Percentiles rank a stretch among this genome's conserved stretches.
phyloP scores from a whole-genome alignment of 2,888 invertebrate species.

The Venusia cambrica region DNA sequence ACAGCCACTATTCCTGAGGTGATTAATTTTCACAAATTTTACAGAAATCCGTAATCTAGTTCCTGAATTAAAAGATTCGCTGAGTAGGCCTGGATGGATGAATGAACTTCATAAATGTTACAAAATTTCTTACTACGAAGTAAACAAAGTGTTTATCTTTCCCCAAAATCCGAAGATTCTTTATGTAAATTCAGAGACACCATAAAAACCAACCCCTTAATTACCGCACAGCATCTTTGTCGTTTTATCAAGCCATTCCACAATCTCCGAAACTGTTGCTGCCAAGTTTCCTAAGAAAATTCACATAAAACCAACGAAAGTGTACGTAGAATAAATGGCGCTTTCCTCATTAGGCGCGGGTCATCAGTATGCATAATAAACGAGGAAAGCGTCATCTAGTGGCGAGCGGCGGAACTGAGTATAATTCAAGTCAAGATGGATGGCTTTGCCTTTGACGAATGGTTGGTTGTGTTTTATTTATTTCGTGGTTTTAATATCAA shows the following conservation, averaged over 20 bases:
- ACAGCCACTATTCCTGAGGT: no score
- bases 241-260: conserved; percentile 57
- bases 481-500: conserved; percentile 9
- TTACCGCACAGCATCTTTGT: conserved; percentile 31
- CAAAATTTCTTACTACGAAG: no score
- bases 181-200: conserved; percentile 28
- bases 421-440: conserved; percentile 58
- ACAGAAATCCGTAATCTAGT: no score
- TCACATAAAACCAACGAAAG: no score
- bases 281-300: conserved; percentile 69
- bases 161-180: conserved; percentile 10
- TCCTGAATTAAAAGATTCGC: no score
- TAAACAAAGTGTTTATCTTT: conserved; percentile 8
- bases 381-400: conserved; percentile 77
- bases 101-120: no score
- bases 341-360: conserved; percentile 82
- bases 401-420: conserved; percentile 58
- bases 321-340: conserved; percentile 42
- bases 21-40: no score
- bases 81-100: no score
- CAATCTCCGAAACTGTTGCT: conserved; percentile 56
- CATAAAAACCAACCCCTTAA: conserved; percentile 34
- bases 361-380: conserved; percentile 91
- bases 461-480: conserved; percentile 26
- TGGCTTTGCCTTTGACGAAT: conserved; percentile 48